Evolutionary conservation across 2,113 vertebrate genomes (phyloP).

Genomic region (human): GRCh38 chr2:77671501-77672000

Average conservation of each 20-base stretch:
- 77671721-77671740: background rate
- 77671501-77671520: background rate
- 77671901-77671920: background rate
- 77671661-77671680: background rate
- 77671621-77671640: background rate
- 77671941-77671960: background rate
- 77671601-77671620: background rate
- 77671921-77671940: background rate
- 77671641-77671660: background rate
- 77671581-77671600: background rate
- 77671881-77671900: background rate
- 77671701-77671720: background rate
- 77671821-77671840: background rate
- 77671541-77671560: background rate
- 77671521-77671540: background rate
- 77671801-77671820: background rate
- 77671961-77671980: background rate
- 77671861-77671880: background rate
- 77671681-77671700: background rate
- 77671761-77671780: background rate
- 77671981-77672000: background rate
- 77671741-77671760: background rate
- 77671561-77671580: background rate
- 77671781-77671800: background rate
- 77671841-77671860: background rate